phyloP scores from a whole-genome alignment of 2,797 vertebrate genomes.

The Lophotriccus pileatus region DNA sequence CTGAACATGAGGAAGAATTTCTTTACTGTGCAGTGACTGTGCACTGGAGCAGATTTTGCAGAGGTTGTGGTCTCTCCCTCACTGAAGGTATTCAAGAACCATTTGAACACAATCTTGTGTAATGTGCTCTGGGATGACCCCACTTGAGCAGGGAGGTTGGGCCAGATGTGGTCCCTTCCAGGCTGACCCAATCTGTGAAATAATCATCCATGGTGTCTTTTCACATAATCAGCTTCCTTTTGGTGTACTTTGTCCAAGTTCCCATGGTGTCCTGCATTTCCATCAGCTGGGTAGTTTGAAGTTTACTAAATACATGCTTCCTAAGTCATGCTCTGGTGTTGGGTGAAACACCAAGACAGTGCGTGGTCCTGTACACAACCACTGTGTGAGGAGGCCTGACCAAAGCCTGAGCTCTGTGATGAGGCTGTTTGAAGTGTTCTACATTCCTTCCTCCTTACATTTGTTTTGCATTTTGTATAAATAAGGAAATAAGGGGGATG shows the following conservation, averaged over 20 bases:
- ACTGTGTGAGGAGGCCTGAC: background rate
- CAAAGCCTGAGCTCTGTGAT: background rate
- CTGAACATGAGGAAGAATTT: background rate
- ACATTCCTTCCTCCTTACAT: background rate
- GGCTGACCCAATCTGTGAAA: background rate
- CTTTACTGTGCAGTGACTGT: background rate
- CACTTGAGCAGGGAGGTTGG: background rate
- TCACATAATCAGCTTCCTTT: background rate
- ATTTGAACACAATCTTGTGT: background rate
- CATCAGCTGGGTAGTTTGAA: background rate
- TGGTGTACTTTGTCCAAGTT: background rate
- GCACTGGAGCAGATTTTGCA: background rate
- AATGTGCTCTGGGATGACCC: background rate
- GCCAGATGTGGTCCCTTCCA: background rate
- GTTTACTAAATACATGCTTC: background rate
- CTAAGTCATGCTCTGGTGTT: background rate
- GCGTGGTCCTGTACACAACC: too few species aligned
- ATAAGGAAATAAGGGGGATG: too few species aligned
- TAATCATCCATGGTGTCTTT: background rate
- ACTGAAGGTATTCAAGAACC: too few species aligned
- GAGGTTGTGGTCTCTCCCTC: background rate
- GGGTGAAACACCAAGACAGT: background rate
- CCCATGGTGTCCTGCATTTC: background rate
- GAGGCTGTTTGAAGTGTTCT: background rate
- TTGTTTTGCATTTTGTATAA: background rate